Evolutionary conservation across 2,113 vertebrate species (phyloP).

Genomic region (Melierax canorus): DNA sequence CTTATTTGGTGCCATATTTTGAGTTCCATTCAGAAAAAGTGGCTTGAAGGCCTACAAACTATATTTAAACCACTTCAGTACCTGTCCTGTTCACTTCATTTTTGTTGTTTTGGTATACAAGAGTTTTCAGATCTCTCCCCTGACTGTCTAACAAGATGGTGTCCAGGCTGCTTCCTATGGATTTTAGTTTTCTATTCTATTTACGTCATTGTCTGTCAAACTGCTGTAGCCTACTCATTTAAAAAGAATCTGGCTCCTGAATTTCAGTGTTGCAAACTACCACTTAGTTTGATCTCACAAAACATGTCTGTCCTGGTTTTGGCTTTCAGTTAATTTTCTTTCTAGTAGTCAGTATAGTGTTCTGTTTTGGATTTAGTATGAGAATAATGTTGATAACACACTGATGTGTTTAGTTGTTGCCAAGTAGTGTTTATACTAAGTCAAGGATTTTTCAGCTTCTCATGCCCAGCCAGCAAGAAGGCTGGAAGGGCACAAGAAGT

Average conservation of each 20-base stretch:
- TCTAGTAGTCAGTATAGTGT: too few relatives aligned
- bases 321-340: too few relatives aligned
- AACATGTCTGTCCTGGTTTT: neutral
- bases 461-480: too few relatives aligned
- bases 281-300: neutral
- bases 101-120: neutral
- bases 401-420: too few relatives aligned
- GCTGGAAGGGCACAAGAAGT: too few relatives aligned
- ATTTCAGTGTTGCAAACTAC: neutral
- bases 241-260: neutral
- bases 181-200: neutral
- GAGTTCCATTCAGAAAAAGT: neutral
- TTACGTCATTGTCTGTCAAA: neutral
- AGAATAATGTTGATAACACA: too few relatives aligned
- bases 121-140: neutral
- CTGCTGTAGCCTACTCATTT: neutral
- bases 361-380: too few relatives aligned
- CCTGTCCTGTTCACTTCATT: neutral
- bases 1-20: neutral
- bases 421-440: too few relatives aligned
- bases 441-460: too few relatives aligned
- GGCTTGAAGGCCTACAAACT: neutral
- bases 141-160: neutral
- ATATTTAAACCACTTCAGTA: neutral
- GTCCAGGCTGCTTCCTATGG: neutral